Evolutionary conservation across 1,140 invertebrate species (phyloP).

Genomic region (Sogatella furcifera): DNA sequence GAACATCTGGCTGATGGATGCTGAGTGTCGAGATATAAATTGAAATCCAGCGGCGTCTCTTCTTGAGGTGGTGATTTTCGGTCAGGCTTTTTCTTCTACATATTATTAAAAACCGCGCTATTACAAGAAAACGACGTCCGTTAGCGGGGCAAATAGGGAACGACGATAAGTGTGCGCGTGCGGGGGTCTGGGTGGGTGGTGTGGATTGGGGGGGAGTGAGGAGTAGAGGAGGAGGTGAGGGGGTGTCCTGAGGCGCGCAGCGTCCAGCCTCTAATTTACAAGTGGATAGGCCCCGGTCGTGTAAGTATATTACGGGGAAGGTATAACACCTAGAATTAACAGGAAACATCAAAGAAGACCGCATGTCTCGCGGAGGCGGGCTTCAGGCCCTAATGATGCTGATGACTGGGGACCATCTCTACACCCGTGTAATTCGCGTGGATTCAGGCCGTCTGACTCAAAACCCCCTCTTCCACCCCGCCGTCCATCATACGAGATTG

Average conservation of each 20-base stretch:
- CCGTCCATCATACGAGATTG: too few relatives aligned
- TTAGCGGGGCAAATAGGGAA: too few relatives aligned
- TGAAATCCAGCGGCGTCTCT: too few relatives aligned
- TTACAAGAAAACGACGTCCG: too few relatives aligned
- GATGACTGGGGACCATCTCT: slow-evolving; percentile 1
- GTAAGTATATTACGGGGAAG: slow-evolving; percentile 2
- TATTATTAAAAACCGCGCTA: too few relatives aligned
- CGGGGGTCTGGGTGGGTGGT: not conserved
- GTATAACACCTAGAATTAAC: slow-evolving; percentile 3
- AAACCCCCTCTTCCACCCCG: too few relatives aligned
- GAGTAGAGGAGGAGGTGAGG: not conserved
- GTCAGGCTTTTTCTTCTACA: too few relatives aligned
- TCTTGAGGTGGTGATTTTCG: too few relatives aligned
- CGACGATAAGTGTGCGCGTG: too few relatives aligned
- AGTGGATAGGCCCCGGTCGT: not conserved
- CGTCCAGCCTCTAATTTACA: not conserved
- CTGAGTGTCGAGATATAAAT: too few relatives aligned
- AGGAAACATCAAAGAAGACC: slow-evolving; percentile 1
- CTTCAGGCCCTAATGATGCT: not conserved
- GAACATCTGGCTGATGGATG: too few relatives aligned
- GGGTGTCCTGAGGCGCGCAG: not conserved
- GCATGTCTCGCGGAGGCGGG: not conserved
- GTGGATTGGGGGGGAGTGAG: not conserved
- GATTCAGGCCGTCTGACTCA: not conserved
- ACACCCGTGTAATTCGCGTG: not conserved